These are phyloP conservation scores for Musca vetustissima DNA, from an alignment of 1,140 invertebrate species.

Conservation along the genomic window DNA sequence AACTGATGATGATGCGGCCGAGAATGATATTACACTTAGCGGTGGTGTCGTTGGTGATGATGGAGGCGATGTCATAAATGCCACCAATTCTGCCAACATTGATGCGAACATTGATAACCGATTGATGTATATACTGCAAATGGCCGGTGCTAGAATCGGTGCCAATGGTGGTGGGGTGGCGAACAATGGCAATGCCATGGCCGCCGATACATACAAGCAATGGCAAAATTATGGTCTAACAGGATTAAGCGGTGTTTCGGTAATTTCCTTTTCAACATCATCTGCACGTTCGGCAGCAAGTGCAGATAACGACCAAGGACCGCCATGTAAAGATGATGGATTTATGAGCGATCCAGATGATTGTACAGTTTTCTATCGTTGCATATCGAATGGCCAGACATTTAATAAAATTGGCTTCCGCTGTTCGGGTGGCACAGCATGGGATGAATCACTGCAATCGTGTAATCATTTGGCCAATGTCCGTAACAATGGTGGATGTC, in stretches of 20 bases:
- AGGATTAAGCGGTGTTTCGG: conserved; percentile 49
- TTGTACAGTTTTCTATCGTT: conserved; percentile 78
- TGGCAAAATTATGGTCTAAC: conserved; percentile 51
- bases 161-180: conserved; percentile 35
- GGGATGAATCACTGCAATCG: conserved; percentile 66
- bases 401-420: conserved; percentile 68
- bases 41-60: not conserved
- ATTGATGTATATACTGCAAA: conserved; percentile 3
- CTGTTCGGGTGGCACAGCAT: conserved; percentile 71
- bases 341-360: conserved; percentile 69
- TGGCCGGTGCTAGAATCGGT: not conserved
- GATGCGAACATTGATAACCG: conserved; percentile 6
- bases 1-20: conserved; percentile 20
- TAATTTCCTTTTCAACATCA: conserved; percentile 52
- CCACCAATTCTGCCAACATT: conserved; percentile 32
- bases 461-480: conserved; percentile 71
- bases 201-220: conserved; percentile 37
- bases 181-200: conserved; percentile 39
- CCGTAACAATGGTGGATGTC: conserved; percentile 51
- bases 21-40: conserved; percentile 10
- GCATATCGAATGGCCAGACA: conserved; percentile 64
- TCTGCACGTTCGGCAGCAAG: conserved; percentile 36
- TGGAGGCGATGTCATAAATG: conserved; percentile 27
- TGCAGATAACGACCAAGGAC: conserved; percentile 27
- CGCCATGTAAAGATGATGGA: conserved; percentile 60